Evolutionary conservation across 2,888 invertebrate genomes (phyloP).

Genomic region (Cantharis rustica): DNA sequence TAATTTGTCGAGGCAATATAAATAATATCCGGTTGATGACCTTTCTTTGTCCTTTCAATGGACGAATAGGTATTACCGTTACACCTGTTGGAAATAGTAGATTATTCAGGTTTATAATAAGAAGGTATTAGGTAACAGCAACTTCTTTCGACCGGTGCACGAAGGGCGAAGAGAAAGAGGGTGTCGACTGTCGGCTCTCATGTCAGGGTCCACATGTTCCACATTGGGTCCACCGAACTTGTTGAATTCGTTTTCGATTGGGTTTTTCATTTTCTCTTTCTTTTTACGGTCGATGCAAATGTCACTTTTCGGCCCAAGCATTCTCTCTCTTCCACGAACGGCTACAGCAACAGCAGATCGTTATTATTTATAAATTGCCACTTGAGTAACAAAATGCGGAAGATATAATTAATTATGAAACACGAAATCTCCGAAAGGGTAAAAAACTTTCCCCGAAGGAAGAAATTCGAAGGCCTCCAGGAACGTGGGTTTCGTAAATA

Average conservation of each 20-base stretch:
- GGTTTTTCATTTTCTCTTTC: background rate
- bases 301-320: background rate
- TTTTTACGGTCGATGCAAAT: background rate
- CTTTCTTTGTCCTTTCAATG: constrained; percentile 43
- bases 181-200: constrained; percentile 13
- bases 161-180: constrained; percentile 13
- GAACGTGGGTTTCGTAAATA: background rate
- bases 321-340: background rate
- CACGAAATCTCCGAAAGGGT: background rate
- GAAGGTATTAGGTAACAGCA: constrained; percentile 13
- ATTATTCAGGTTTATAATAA: constrained; percentile 22
- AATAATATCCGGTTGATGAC: constrained; percentile 43
- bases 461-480: background rate
- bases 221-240: constrained; percentile 2
- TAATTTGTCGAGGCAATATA: constrained; percentile 8
- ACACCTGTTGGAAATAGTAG: constrained; percentile 37
- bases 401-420: background rate
- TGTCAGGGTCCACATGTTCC: constrained; percentile 33
- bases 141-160: constrained; percentile 24
- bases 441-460: background rate
- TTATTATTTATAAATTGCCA: background rate
- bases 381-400: background rate
- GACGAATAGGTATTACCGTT: constrained; percentile 33
- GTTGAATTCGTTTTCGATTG: background rate
- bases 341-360: background rate